A percentile compares a stretch with the other conserved stretches of the same genome.
Evolutionary conservation across 1,140 invertebrate species (phyloP).

Genomic region (Zaprionus kolodkinae): DNA sequence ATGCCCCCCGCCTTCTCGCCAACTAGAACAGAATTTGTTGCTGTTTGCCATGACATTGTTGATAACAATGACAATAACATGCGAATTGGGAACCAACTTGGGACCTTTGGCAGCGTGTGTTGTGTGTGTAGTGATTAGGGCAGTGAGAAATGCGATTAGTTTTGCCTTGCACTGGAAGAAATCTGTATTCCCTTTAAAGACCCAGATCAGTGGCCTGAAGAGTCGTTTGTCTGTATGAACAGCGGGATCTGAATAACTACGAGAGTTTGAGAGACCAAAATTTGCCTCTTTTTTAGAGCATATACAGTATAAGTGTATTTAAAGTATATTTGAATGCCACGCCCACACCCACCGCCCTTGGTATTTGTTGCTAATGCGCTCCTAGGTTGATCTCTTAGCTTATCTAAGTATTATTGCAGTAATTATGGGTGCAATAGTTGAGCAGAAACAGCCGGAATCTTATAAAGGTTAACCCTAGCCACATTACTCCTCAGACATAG

Average conservation of each 20-base stretch:
- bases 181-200: too few relatives aligned
- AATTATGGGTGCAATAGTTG: too few relatives aligned
- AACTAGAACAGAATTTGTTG: slow-evolving; percentile 42
- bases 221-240: background rate
- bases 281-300: background rate
- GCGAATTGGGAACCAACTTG: slow-evolving; percentile 16
- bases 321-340: background rate
- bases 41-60: slow-evolving; percentile 65
- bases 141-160: background rate
- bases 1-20: background rate
- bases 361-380: too few relatives aligned
- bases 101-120: background rate
- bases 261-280: background rate
- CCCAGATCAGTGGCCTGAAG: too few relatives aligned
- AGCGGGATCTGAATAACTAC: background rate
- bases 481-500: too few relatives aligned
- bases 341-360: background rate
- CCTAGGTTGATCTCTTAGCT: too few relatives aligned
- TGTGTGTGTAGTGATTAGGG: slow-evolving; percentile 52
- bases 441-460: too few relatives aligned
- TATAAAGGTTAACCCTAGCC: too few relatives aligned
- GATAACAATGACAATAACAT: slow-evolving; percentile 79
- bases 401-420: too few relatives aligned
- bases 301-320: background rate
- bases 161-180: too few relatives aligned